phyloP scores from a whole-genome alignment of 2,888 invertebrate genomes.

The Tiliacea aurago region DNA sequence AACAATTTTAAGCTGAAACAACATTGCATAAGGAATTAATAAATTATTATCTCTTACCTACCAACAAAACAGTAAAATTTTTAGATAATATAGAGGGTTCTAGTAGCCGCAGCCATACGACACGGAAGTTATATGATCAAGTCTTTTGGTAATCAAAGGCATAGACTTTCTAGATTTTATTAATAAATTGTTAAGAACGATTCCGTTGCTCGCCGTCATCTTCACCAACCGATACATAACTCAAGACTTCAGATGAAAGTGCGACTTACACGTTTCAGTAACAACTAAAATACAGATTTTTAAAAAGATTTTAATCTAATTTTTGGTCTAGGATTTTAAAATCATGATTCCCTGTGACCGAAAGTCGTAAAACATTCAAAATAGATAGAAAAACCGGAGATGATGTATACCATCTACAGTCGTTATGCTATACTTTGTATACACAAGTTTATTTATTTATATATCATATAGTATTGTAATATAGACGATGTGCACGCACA shows the following conservation, averaged over 20 bases:
- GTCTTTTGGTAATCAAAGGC: constrained; percentile 61
- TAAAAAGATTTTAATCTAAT: constrained; percentile 61
- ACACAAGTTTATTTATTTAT: constrained; percentile 60
- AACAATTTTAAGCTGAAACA: constrained; percentile 50
- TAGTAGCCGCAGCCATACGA: constrained; percentile 15
- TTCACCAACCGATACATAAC: constrained; percentile 8
- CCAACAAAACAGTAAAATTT: constrained; percentile 46
- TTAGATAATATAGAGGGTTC: constrained; percentile 30
- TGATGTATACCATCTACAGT: constrained; percentile 64
- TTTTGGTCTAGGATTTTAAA: constrained; percentile 68
- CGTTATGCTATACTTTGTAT: constrained; percentile 60
- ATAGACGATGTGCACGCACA: constrained; percentile 57
- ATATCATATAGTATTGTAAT: constrained; percentile 57
- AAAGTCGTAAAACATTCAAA: constrained; percentile 67
- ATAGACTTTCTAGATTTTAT: constrained; percentile 45
- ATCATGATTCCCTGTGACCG: constrained; percentile 74
- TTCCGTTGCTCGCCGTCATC: constrained; percentile 15
- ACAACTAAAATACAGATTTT: constrained; percentile 56
- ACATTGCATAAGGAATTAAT: constrained; percentile 46
- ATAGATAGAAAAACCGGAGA: constrained; percentile 67
- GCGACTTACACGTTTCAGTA: constrained; percentile 25
- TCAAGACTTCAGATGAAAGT: constrained; percentile 11
- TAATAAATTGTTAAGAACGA: constrained; percentile 34
- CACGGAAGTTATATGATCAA: constrained; percentile 39
- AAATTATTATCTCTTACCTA: constrained; percentile 48